Evolutionary conservation across 2,113 vertebrate genomes (phyloP), one percentile per base, ranked within the genome.

Genomic region (Gasterosteus nipponicus): DNA sequence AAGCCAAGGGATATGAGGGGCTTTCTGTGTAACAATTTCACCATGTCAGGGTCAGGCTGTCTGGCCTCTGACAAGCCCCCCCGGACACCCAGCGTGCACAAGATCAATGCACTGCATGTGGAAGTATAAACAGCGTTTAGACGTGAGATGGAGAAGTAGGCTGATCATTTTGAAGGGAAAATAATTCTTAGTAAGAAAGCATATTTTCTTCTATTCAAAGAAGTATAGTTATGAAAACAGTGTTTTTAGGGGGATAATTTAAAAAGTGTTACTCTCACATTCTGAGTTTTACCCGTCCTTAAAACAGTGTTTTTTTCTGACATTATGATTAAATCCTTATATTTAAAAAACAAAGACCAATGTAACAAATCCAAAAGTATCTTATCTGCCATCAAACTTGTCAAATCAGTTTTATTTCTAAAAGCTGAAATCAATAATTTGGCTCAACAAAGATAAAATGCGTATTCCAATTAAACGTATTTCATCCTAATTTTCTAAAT

Each of bases 1-100:
- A 46, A 88, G 57, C 68, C 51, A 35, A 67, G 42, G 61, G 66
- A 53, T 64, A 67, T 41, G 15, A 77, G 71, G 81, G 81, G 77
- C 73, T 83, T 80, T 76, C 78, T 39, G 49, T 85, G 86, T 89
- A 91, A 87, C 65, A 81, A 53, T 80, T 79, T 76, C 69, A 82
- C 69, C 33, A 79, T 67, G 69, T 90, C 80, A 78, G 80, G 87
- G 92, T 89, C 78, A 87, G 81, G 75, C 61, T 49, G 83, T 78
- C 73, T 80, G 77, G 77, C 78, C 82, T 70, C 49, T 69, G 74
- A 83, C 83, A 83, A 74, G 80, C 19, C 64, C n/a, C 26, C 61
- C 61, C 46, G 51, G 51, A 72, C 81, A 70, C 38, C 67, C 33
- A 26, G 26, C 41, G 68, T 63, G 29, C 33, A 51, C 49, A 76